Base-by-base conservation (phyloP, 2,113 vertebrate species). In the Malurus elegans region DNA sequence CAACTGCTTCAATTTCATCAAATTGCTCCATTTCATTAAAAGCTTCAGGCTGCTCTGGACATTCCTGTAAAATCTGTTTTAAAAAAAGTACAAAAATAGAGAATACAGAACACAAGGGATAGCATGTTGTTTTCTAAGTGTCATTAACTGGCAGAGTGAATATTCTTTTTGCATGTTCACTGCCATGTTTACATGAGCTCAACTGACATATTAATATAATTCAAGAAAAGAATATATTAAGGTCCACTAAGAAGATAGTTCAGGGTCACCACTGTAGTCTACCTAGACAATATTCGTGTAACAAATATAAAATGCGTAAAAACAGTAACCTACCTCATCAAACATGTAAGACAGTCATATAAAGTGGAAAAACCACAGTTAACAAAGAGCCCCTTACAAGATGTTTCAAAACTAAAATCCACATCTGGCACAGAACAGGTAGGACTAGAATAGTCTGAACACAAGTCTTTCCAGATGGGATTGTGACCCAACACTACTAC, bases 1-100 rank as follows among this genome's bases (percentile, higher is more conserved):
- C 99, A 90, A 98, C 98, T 54, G 98, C 97, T 97, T 99, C 99
- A 61, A 99, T 98, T 92, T 99, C 99, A 96, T 99, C 99, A 98
- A 99, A 98, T 74, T 97, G 98, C 34, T 99, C 99, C 29, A 97
- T 64, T 69, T 99, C 99, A 96, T 98, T 93, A 91, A 98, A 94
- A 78, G 96, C 91, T 94, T 98, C 98, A 67, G 97, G 97, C 85
- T 98, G 98, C 54, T 98, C 98, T 79, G 97, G 97, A 73, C 98
- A 98, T 92, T 99, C 98, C 91, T 99, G 98, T 75, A 99, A 97
- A 95, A 99, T 98, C 99, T 99, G 96, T 70, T 84, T 70, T 53
- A 50, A 93, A 88, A 95, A 28, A 89, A 73, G 86, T 57, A 79
- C 83, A 23, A 23, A 48, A 95, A 95, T 12, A 38, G 40, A 88